Conservation (phyloP, 2,113 vertebrate species). For the Atrichornis clamosus region DNA sequence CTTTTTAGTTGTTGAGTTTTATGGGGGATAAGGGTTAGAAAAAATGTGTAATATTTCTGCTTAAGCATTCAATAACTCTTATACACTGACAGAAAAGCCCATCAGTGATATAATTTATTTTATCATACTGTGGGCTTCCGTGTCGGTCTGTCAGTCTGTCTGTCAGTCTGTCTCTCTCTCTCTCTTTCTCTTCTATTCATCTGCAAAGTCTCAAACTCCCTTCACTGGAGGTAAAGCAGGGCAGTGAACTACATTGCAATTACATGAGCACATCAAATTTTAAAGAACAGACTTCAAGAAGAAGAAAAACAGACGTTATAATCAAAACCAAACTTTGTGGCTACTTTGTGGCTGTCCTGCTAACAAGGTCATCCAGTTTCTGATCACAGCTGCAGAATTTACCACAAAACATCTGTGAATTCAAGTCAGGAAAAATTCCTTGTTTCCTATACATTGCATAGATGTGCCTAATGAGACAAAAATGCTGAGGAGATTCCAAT, state of each 20-base stretch:
- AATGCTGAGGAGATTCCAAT: background rate
- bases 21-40: background rate
- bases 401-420: conserved; percentile 38
- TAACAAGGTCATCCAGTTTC: conserved; percentile 41
- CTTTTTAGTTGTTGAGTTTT: background rate
- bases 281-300: conserved; percentile 50
- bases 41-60: background rate
- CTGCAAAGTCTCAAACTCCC: conserved; percentile 10
- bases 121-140: background rate
- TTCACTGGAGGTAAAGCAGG: background rate
- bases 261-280: conserved; percentile 38
- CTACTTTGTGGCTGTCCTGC: conserved; percentile 45
- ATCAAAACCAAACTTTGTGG: conserved; percentile 63
- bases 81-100: background rate
- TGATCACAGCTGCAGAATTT: conserved; percentile 37
- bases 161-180: background rate
- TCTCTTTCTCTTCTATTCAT: background rate
- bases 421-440: background rate
- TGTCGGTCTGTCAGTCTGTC: background rate
- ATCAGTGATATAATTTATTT: background rate
- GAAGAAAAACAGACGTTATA: conserved; percentile 44
- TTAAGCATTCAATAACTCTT: conserved; percentile 3
- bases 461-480: background rate
- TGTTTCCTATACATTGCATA: background rate
- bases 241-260: conserved; percentile 34